A percentile compares a stretch with the other conserved stretches of the same genome.
Conservation (phyloP, 2,888 invertebrate species). For the Drosophila fungiperda region DNA sequence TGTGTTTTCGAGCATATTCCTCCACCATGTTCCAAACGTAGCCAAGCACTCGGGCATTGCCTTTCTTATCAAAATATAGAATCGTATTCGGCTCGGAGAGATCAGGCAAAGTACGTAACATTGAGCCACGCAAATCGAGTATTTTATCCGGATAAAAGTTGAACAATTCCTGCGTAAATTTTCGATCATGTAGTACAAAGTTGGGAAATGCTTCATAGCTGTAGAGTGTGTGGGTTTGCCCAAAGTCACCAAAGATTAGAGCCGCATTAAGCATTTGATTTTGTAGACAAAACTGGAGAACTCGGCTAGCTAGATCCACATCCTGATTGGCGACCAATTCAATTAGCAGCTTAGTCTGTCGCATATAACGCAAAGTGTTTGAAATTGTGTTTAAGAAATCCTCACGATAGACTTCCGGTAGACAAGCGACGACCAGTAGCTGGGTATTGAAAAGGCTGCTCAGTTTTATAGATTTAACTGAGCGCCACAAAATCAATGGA, state of each 20-base stretch:
- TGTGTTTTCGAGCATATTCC: conserved; percentile 49
- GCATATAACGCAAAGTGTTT: conserved; percentile 36
- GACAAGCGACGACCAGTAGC: conserved; percentile 52
- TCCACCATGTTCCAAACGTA: conserved; percentile 62
- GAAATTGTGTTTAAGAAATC: conserved; percentile 37
- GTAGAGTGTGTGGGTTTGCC: conserved; percentile 29
- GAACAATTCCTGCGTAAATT: neutral
- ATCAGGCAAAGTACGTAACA: conserved; percentile 58
- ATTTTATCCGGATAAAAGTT: conserved; percentile 56
- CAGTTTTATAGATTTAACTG: conserved; percentile 12
- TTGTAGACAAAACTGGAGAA: conserved; percentile 42
- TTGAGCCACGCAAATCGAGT: conserved; percentile 34
- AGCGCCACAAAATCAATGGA: conserved; percentile 48
- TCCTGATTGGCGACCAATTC: conserved; percentile 38
- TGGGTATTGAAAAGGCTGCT: conserved; percentile 36
- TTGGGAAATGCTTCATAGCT: conserved; percentile 48
- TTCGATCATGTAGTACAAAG: conserved; percentile 29
- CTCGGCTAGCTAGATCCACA: conserved; percentile 13
- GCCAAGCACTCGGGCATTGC: conserved; percentile 39
- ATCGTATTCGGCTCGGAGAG: conserved; percentile 68
- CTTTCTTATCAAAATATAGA: conserved; percentile 38
- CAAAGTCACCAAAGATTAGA: conserved; percentile 40
- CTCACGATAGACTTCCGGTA: conserved; percentile 40
- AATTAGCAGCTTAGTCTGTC: conserved; percentile 52
- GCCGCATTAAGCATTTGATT: conserved; percentile 57